Conservation (phyloP, 2,113 vertebrate species). For the Irena cyanogastra region DNA sequence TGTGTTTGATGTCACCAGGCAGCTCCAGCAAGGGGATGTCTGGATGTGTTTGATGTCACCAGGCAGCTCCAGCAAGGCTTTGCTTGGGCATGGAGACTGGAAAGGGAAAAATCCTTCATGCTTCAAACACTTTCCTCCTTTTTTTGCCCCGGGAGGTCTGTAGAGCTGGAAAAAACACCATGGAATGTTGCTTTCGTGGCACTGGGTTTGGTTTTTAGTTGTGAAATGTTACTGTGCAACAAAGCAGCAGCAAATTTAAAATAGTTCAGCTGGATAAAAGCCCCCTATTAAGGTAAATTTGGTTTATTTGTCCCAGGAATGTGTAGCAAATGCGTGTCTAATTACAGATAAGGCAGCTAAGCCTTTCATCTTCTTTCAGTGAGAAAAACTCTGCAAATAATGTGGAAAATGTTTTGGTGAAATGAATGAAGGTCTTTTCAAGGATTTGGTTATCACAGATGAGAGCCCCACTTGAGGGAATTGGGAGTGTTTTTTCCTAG, state of each 20-base stretch:
- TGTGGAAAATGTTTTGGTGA: neutral
- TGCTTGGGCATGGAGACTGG: neutral
- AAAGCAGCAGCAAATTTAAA: slow-evolving; percentile 9
- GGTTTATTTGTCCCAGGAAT: slow-evolving; percentile 24
- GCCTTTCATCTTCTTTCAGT: slow-evolving; percentile 23
- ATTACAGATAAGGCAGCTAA: slow-evolving; percentile 18
- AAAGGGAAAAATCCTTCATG: neutral
- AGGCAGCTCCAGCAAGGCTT: neutral
- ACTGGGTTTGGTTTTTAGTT: neutral
- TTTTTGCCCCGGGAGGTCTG: neutral
- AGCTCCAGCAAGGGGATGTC: neutral
- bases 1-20: neutral
- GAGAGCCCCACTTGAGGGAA: neutral
- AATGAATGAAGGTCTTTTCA: neutral
- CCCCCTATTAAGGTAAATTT: neutral
- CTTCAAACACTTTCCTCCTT: neutral
- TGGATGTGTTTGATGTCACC: neutral
- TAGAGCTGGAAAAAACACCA: neutral
- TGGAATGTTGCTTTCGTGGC: neutral
- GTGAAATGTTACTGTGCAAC: neutral
- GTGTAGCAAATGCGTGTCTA: neutral
- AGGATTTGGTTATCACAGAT: neutral
- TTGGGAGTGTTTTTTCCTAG: neutral
- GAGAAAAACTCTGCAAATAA: slow-evolving; percentile 7
- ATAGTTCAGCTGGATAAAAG: neutral